Evolutionary conservation across 2,888 invertebrate genomes (phyloP), one percentile per base, ranked within the genome.

Genomic region (Sarcophaga variegata): DNA sequence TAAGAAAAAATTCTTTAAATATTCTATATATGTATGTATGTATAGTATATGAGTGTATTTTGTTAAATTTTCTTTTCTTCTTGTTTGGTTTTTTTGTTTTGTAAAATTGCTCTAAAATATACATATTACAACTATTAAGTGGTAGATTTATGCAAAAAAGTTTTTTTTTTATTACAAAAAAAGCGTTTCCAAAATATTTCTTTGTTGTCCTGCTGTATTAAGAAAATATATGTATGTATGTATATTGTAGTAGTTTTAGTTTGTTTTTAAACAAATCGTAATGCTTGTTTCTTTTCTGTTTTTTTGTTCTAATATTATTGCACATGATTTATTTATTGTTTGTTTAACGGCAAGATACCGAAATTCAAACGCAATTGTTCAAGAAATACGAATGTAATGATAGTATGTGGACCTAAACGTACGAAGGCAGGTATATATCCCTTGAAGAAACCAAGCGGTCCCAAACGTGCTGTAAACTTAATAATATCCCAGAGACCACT

Each of bases 391-490:
- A 99, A 99, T 2, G 98, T 98, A 20, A 99, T 94, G 87, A 99
- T 97, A 3, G 99, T 99, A 89, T 99, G 99, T 6, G 99, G 99
- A 5, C 98, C 99, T 67, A 99, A 95, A 75, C 99, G 96, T 37
- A 98, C 96, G 94, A 99, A 99, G 2, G 99, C 99, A 89, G 99
- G 99, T 91, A 99, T 94, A 94, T 98, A 99, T 63, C 99, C 99
- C 95, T 99, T 99, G 93, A 97, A 99, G 94, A 99, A 99, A 81
- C 98, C 99, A 74, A 96, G 90, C 4, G 99, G 99, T 10, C 99
- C 98, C 89, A 97, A 94, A 92, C 96, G 97, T 14, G 97, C 98
- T 17, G 99, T 99, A 91, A 96, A 96, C 54, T 95, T 91, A 10
- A 98, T 94, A 88, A 99, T 95, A 85, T 96, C 95, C 94, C 94